Conservation (phyloP, 2,797 vertebrate genomes). For the Sphaeramia orbicularis region DNA sequence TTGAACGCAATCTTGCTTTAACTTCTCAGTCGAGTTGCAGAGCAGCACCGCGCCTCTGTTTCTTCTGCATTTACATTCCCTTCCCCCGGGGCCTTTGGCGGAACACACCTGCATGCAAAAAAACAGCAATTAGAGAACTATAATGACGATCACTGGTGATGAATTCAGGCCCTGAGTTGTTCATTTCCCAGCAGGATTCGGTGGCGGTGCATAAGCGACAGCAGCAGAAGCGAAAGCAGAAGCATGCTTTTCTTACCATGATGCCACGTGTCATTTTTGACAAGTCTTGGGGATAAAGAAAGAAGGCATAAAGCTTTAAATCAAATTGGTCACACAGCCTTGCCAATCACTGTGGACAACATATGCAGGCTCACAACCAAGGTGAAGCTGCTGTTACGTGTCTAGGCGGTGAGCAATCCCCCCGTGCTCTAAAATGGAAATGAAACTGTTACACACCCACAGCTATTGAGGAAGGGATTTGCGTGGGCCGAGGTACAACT, state of each 20-base stretch:
- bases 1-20: conserved; percentile 52
- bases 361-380: conserved; percentile 75
- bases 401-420: conserved; percentile 56
- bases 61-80: conserved; percentile 31
- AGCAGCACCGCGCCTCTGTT: conserved; percentile 30
- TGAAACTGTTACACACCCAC: conserved; percentile 72
- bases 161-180: conserved; percentile 54
- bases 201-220: conserved; percentile 9
- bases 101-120: conserved; percentile 62
- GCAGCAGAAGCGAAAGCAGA: background rate
- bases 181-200: conserved; percentile 51
- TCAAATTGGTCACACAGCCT: conserved; percentile 77
- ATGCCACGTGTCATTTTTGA: conserved; percentile 67
- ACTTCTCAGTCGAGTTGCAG: conserved; percentile 48
- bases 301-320: conserved; percentile 71
- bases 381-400: conserved; percentile 60
- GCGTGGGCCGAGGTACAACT: conserved; percentile 77
- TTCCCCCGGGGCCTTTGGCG: conserved; percentile 17
- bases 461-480: conserved; percentile 75
- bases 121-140: conserved; percentile 60
- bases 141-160: conserved; percentile 51
- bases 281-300: conserved; percentile 66
- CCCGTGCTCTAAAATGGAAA: conserved; percentile 69
- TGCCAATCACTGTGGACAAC: conserved; percentile 72
- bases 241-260: conserved; percentile 26